Conservation (phyloP, 2,797 vertebrate genomes). For the Pyrocephalus nanus region DNA sequence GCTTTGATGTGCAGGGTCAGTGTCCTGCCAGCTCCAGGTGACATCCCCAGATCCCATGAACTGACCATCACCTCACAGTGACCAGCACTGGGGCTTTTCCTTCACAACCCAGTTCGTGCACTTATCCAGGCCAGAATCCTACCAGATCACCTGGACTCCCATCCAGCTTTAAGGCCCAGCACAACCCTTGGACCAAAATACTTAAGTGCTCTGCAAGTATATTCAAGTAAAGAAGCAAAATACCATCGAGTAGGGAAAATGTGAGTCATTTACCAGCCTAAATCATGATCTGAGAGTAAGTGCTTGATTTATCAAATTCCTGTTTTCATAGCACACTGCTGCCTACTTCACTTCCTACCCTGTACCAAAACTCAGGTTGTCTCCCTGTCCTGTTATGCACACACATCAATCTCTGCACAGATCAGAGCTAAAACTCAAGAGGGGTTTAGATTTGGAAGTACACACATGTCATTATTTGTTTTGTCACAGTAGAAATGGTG, state of each 20-base stretch:
- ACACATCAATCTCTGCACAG: accelerated
- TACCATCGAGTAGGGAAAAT: background rate
- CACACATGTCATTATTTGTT: background rate
- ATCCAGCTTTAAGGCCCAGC: background rate
- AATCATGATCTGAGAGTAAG: background rate
- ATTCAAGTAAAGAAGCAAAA: background rate
- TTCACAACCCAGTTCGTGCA: accelerated
- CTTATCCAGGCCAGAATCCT: background rate
- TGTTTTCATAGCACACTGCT: background rate
- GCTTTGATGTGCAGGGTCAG: too few relatives aligned
- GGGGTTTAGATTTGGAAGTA: background rate
- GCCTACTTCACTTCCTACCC: background rate
- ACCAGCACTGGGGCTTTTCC: background rate
- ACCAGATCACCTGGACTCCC: background rate
- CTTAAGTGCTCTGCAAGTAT: background rate
- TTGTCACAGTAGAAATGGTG: background rate
- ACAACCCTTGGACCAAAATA: background rate
- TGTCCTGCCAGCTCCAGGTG: background rate
- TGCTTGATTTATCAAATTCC: background rate
- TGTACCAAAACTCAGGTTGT: accelerated
- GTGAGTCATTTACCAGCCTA: background rate
- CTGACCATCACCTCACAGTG: background rate
- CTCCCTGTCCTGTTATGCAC: background rate
- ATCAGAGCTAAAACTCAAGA: background rate
- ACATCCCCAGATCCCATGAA: background rate